A percentile compares a stretch with the other conserved stretches of the same genome.
Evolutionary conservation across 2,113 vertebrate genomes (phyloP).

Genomic region (Ginglymostoma cirratum): DNA sequence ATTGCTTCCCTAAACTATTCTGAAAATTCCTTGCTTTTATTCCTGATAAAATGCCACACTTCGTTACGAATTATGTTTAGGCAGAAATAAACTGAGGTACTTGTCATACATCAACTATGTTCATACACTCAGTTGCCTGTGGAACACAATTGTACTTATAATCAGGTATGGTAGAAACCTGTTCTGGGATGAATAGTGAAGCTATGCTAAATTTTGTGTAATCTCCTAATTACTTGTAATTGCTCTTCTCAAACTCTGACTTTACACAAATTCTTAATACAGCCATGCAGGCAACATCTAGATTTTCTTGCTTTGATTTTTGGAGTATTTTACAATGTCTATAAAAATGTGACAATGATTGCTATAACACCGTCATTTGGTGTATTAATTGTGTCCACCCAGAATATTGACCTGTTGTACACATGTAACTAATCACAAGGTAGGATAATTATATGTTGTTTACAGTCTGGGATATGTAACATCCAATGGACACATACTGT

Average conservation of each 20-base stretch:
- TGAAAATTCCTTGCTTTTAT: background rate
- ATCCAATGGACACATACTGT: background rate
- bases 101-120: background rate
- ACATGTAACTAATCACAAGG: conserved; percentile 21
- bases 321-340: conserved; percentile 4
- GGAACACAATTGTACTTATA: background rate
- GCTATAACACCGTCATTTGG: background rate
- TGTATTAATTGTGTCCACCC: conserved; percentile 30
- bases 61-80: background rate
- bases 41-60: background rate
- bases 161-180: background rate
- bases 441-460: conserved; percentile 15
- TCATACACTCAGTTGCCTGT: background rate
- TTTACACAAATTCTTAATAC: background rate
- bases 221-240: background rate
- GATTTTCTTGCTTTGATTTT: background rate
- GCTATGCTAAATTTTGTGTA: background rate
- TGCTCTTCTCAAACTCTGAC: background rate
- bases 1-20: background rate
- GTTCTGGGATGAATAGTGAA: background rate
- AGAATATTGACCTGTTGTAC: conserved; percentile 15
- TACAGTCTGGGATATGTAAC: background rate
- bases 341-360: conserved; percentile 28
- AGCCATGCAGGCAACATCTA: background rate
- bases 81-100: background rate